phyloP scores from a whole-genome alignment of 64 coral and sea anemone genomes.

The Pocillopora damicornis region DNA sequence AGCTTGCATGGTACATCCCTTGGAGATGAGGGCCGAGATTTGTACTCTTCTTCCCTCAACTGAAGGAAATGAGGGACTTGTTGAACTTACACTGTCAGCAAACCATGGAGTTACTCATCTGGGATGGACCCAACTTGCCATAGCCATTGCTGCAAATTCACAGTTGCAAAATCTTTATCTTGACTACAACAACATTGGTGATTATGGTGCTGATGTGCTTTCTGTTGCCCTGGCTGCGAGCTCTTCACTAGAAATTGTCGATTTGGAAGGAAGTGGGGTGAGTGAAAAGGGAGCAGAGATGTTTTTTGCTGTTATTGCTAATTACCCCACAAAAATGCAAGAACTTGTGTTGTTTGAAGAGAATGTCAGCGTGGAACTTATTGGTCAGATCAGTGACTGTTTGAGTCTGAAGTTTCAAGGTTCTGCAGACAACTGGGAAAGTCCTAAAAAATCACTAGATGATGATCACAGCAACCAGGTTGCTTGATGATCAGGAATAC shows the following conservation, averaged over 20 bases:
- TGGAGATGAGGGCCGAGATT: constrained; percentile 86
- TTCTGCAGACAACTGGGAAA: constrained; percentile 4
- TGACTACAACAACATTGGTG: constrained; percentile 90
- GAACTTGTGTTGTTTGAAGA: constrained; percentile 90
- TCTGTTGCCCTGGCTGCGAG: constrained; percentile 93
- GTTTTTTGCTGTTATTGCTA: constrained; percentile 70
- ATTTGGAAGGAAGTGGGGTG: constrained; percentile 86
- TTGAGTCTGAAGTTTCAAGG: constrained; percentile 25
- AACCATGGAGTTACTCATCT: constrained; percentile 72
- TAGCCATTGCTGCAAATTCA: constrained; percentile 93
- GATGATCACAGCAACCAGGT: not conserved
- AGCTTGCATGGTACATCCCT: constrained; percentile 92
- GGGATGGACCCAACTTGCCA: constrained; percentile 92
- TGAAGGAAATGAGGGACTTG: constrained; percentile 61
- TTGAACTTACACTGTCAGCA: constrained; percentile 86
- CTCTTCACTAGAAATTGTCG: constrained; percentile 69
- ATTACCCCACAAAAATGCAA: constrained; percentile 76
- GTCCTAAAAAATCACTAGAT: not conserved
- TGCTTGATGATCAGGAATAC: not conserved
- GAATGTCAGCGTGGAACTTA: constrained; percentile 70
- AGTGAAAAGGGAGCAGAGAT: constrained; percentile 81
- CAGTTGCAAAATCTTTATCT: constrained; percentile 64
- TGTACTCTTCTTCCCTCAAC: constrained; percentile 71
- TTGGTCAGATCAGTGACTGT: constrained; percentile 90
- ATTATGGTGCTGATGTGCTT: constrained; percentile 90